Conservation (phyloP, 1,140 invertebrate species). For the Drosophila rhopaloa region DNA sequence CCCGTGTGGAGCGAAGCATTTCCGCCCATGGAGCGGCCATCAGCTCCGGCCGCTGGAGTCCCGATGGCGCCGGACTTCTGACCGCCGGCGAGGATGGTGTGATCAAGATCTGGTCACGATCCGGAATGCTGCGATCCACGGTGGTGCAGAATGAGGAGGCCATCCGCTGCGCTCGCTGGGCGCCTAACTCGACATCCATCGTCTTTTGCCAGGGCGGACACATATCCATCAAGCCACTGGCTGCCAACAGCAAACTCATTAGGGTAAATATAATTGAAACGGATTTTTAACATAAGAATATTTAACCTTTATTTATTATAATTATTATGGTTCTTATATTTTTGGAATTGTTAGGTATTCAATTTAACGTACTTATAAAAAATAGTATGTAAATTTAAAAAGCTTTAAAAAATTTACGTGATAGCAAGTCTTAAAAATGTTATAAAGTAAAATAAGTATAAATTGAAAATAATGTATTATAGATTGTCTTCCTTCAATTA, state of each 20-base stretch:
- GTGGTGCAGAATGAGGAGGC: slow-evolving; percentile 92
- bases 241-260: slow-evolving; percentile 93
- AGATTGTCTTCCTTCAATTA: too few species aligned
- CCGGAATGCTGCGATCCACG: slow-evolving; percentile 96
- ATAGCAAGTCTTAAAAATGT: too few species aligned
- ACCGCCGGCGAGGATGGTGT: slow-evolving; percentile 98
- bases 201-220: slow-evolving; percentile 93
- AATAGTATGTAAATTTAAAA: too few species aligned
- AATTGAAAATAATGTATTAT: too few species aligned
- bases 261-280: slow-evolving; percentile 86
- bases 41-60: slow-evolving; percentile 94
- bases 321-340: too few species aligned
- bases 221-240: slow-evolving; percentile 95
- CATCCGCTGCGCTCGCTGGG: slow-evolving; percentile 95
- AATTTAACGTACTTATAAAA: too few species aligned
- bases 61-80: slow-evolving; percentile 95
- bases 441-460: too few species aligned
- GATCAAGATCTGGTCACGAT: slow-evolving; percentile 98
- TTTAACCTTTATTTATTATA: too few species aligned
- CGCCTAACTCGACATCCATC: slow-evolving; percentile 92
- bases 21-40: slow-evolving; percentile 97
- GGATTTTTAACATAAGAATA: too few species aligned
- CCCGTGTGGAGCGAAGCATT: slow-evolving; percentile 96
- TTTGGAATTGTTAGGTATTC: too few species aligned
- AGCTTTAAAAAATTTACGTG: too few species aligned